phyloP scores from a whole-genome alignment of 1,140 invertebrate species.

The Ostrea edulis region DNA sequence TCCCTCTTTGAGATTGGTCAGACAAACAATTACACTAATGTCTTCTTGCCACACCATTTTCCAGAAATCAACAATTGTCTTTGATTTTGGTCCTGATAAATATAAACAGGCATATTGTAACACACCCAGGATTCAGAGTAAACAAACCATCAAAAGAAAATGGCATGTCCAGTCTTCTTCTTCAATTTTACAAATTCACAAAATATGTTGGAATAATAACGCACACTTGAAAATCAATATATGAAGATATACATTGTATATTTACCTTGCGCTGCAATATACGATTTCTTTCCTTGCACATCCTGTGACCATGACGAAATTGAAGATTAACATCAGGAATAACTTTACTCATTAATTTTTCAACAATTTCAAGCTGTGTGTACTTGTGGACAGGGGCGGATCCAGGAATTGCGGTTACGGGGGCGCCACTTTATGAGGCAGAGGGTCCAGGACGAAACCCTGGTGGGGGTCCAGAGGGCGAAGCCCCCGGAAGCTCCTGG shows the following conservation, averaged over 20 bases:
- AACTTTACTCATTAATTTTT: not conserved
- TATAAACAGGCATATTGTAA: not conserved
- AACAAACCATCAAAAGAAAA: not conserved
- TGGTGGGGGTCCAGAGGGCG: too few species aligned
- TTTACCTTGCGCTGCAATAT: conserved; percentile 30
- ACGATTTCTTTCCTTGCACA: not conserved
- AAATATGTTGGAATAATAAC: not conserved
- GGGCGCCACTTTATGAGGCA: too few species aligned
- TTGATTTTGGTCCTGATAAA: conserved; percentile 44
- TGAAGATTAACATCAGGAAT: not conserved
- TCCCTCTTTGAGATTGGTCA: conserved; percentile 45
- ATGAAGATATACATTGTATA: not conserved
- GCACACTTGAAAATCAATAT: not conserved
- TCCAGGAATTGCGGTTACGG: too few species aligned
- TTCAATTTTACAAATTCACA: not conserved
- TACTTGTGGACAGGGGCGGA: too few species aligned
- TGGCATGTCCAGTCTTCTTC: too few species aligned
- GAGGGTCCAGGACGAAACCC: too few species aligned
- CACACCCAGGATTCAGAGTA: too few species aligned
- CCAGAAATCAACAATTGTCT: conserved; percentile 57
- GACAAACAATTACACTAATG: conserved; percentile 49
- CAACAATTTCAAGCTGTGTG: not conserved
- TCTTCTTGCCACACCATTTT: conserved; percentile 60
- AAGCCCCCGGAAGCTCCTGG: too few species aligned
- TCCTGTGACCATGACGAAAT: not conserved